phyloP scores from a whole-genome alignment of 2,797 vertebrate genomes.

The Poecile montanus region DNA sequence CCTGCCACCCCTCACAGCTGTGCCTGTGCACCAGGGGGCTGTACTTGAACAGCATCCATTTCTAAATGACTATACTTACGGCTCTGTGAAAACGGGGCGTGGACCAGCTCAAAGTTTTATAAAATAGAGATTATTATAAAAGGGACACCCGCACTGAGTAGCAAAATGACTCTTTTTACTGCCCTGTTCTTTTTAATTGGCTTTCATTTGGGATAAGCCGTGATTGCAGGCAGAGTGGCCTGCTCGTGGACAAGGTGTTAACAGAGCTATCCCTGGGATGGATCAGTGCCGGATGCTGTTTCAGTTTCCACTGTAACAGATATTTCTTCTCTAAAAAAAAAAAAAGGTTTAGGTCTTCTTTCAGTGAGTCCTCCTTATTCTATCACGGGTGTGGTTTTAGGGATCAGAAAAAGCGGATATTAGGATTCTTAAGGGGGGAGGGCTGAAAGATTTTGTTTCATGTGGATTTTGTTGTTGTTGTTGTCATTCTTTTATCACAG shows the following conservation, averaged over 20 bases:
- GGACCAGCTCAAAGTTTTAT: slow-evolving; percentile 35
- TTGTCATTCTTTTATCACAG: neutral
- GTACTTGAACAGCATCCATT: slow-evolving; percentile 60
- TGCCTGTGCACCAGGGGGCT: slow-evolving; percentile 62
- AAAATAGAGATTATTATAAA: slow-evolving; percentile 11
- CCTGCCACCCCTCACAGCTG: slow-evolving; percentile 57
- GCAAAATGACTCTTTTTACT: neutral
- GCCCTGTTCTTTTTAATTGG: neutral
- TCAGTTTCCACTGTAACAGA: neutral
- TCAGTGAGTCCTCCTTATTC: neutral
- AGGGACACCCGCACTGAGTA: neutral
- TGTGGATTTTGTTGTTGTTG: slow-evolving; percentile 10
- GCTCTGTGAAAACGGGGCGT: neutral
- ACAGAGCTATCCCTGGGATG: slow-evolving; percentile 16
- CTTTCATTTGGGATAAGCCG: neutral
- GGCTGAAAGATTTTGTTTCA: neutral
- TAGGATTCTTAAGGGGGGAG: neutral
- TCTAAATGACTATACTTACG: slow-evolving; percentile 19
- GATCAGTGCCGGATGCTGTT: neutral
- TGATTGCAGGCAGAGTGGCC: neutral
- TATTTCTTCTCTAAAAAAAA: neutral
- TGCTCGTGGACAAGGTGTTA: neutral
- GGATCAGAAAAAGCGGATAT: neutral
- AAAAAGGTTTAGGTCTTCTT: neutral
- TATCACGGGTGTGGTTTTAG: neutral